Percentiles rank a stretch among this genome's conserved stretches.
Evolutionary conservation across 2,113 vertebrate species (phyloP).

Genomic region (Mellivora capensis): DNA sequence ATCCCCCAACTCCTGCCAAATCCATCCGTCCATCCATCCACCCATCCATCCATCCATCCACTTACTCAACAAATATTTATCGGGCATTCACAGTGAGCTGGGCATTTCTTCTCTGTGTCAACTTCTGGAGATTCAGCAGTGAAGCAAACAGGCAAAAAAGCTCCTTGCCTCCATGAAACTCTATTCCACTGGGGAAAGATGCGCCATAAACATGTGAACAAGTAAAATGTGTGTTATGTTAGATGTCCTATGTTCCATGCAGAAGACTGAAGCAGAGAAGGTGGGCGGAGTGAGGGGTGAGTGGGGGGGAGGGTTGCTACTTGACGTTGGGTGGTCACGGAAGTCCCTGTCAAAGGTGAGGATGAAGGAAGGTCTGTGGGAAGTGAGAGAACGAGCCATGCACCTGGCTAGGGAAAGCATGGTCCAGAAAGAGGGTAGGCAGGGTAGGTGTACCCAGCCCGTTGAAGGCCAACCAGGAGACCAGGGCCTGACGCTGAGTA

Average conservation of each 20-base stretch:
- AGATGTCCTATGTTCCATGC: neutral
- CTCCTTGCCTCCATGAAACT: neutral
- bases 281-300: neutral
- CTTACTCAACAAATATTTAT: neutral
- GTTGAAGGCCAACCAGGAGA: neutral
- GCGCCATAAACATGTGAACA: too few relatives aligned
- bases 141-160: neutral
- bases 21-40: neutral
- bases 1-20: neutral
- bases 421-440: neutral
- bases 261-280: neutral
- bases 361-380: neutral
- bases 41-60: neutral
- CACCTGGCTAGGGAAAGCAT: neutral
- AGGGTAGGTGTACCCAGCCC: accelerated
- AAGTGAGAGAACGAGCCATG: neutral
- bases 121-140: neutral
- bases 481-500: neutral
- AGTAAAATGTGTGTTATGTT: neutral
- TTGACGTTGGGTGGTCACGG: neutral
- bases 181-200: neutral
- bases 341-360: neutral
- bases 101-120: neutral
- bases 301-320: neutral
- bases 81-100: neutral